Evolutionary conservation across 2,113 vertebrate genomes (phyloP).

Genomic region (Macquaria ambigua): DNA sequence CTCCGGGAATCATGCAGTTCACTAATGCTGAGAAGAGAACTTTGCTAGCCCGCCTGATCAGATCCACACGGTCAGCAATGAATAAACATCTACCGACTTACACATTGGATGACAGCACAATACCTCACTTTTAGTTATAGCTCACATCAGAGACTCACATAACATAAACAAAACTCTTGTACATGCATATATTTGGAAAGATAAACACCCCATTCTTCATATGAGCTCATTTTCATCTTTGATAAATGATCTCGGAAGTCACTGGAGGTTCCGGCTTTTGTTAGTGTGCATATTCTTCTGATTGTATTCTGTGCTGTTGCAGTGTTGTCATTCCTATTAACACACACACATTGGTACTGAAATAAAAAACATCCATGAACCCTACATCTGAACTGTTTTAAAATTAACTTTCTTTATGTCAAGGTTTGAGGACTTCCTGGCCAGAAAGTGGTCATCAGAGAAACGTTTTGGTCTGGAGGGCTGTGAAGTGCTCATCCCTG

Average conservation of each 20-base stretch:
- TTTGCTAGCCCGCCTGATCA: slow-evolving; percentile 90
- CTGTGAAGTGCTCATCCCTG: slow-evolving; percentile 93
- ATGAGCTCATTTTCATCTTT: slow-evolving; percentile 41
- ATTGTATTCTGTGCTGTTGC: slow-evolving; percentile 6
- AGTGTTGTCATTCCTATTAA: not conserved
- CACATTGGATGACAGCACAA: slow-evolving; percentile 18
- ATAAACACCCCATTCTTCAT: slow-evolving; percentile 27
- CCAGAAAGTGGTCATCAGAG: slow-evolving; percentile 95
- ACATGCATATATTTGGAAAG: slow-evolving; percentile 19
- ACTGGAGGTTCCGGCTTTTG: not conserved
- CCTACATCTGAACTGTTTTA: not conserved
- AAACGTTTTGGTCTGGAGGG: slow-evolving; percentile 96
- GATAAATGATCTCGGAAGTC: slow-evolving; percentile 30
- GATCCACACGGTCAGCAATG: slow-evolving; percentile 89
- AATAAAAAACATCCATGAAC: not conserved
- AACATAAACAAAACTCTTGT: slow-evolving; percentile 32
- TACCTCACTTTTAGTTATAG: slow-evolving; percentile 41
- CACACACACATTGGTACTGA: not conserved
- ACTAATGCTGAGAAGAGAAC: slow-evolving; percentile 91
- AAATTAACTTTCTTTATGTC: not conserved
- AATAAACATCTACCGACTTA: slow-evolving; percentile 20
- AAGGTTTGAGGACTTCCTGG: slow-evolving; percentile 95
- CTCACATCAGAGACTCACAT: slow-evolving; percentile 19
- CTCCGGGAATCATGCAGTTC: slow-evolving; percentile 91
- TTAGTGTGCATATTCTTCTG: not conserved